These are phyloP conservation scores for Ceratitis capitata DNA, from an alignment of 1,140 invertebrate genomes.

Conservation along the genomic window DNA sequence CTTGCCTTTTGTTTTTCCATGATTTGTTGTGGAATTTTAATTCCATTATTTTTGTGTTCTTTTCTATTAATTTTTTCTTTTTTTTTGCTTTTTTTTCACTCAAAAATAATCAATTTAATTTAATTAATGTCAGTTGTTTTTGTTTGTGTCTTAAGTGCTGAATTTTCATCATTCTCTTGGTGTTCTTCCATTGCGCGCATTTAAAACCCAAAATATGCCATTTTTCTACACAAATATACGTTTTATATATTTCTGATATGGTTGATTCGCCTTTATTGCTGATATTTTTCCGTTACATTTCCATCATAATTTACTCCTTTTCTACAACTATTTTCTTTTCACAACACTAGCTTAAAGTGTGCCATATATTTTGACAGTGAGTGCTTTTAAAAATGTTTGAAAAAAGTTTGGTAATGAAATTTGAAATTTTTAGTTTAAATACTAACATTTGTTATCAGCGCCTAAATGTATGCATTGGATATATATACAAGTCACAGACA, in stretches of 20 bases:
- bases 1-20: too few species aligned
- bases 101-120: not conserved
- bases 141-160: not conserved
- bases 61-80: not conserved
- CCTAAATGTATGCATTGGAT: not conserved
- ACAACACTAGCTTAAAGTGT: too few species aligned
- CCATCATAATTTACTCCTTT: not conserved
- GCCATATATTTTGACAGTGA: too few species aligned
- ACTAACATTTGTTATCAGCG: too few species aligned
- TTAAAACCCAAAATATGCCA: slow-evolving; percentile 20
- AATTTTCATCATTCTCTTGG: not conserved
- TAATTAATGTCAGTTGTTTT: not conserved
- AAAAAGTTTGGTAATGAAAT: not conserved
- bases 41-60: not conserved
- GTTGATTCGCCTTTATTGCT: slow-evolving; percentile 41
- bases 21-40: too few species aligned
- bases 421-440: too few species aligned
- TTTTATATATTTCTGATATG: slow-evolving; percentile 39
- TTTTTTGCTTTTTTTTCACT: not conserved
- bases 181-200: not conserved
- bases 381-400: too few species aligned
- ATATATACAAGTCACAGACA: too few species aligned
- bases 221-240: slow-evolving; percentile 21
- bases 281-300: slow-evolving; percentile 34
- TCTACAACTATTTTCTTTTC: too few species aligned